These are phyloP conservation scores for Altica lythri DNA, from an alignment of 2,888 invertebrate species.

Conservation along the genomic window DNA sequence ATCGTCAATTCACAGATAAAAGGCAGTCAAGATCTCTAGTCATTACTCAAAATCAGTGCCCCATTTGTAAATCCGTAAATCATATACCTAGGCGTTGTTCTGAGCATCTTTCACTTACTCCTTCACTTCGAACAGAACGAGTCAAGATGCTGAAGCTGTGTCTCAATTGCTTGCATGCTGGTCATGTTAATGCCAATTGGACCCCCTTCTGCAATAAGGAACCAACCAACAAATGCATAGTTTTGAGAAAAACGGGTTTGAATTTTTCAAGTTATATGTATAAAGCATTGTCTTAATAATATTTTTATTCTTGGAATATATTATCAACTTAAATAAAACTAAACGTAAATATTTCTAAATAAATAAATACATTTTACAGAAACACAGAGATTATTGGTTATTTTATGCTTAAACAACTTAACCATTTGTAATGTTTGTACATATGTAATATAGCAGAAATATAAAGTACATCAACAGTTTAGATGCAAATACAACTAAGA, in stretches of 20 bases:
- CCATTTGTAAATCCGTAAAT: too few species aligned
- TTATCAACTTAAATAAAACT: not conserved
- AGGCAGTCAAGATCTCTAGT: too few species aligned
- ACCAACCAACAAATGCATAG: not conserved
- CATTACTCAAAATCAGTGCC: too few species aligned
- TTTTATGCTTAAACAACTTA: not conserved
- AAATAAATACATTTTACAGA: not conserved
- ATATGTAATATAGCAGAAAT: not conserved
- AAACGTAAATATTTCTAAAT: not conserved
- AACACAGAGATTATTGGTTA: not conserved
- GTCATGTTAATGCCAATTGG: too few species aligned
- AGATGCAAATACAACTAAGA: not conserved
- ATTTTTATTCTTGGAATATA: not conserved
- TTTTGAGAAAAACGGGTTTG: not conserved
- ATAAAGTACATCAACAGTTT: not conserved
- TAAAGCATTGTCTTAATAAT: not conserved
- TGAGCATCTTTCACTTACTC: too few species aligned
- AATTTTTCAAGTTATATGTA: too few species aligned
- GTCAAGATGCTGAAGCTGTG: too few species aligned
- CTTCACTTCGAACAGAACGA: too few species aligned
- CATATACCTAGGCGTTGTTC: too few species aligned
- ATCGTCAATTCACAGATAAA: too few species aligned
- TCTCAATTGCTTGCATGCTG: too few species aligned
- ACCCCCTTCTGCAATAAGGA: not conserved
- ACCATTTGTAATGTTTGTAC: not conserved